Conservation (phyloP, 2,797 vertebrate genomes). For the Echeneis naucrates region DNA sequence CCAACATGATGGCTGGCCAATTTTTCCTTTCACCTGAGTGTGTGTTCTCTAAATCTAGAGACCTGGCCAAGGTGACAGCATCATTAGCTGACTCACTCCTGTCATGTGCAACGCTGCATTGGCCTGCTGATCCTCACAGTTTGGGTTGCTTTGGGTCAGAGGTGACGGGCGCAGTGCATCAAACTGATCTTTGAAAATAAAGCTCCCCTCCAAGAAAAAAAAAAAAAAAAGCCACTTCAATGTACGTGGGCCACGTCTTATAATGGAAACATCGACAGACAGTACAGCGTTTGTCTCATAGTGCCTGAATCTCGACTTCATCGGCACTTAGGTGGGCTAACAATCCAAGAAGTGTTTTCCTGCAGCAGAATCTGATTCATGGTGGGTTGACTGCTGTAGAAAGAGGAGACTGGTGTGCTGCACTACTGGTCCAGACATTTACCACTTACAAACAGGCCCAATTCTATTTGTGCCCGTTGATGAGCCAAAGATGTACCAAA, state of each 20-base stretch:
- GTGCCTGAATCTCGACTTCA: not conserved
- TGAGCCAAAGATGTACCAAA: not conserved
- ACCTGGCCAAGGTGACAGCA: not conserved
- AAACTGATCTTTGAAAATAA: conserved; percentile 22
- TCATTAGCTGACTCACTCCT: conserved; percentile 33
- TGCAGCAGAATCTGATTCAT: conserved; percentile 1
- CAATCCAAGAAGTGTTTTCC: not conserved
- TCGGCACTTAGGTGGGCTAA: not conserved
- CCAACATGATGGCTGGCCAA: conserved; percentile 7
- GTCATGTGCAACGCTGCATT: conserved; percentile 21
- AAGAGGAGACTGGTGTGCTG: conserved; percentile 1
- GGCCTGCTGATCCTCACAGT: conserved; percentile 10
- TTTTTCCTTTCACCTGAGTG: conserved; percentile 22
- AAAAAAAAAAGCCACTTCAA: not conserved
- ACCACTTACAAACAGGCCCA: conserved; percentile 1
- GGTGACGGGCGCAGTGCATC: conserved; percentile 6
- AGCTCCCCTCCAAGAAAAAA: conserved; percentile 12
- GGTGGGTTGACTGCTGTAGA: not conserved
- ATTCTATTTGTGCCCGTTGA: conserved; percentile 6
- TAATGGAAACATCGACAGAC: not conserved
- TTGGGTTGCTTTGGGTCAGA: not conserved
- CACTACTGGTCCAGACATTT: not conserved
- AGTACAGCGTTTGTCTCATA: conserved; percentile 4
- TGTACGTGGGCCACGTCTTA: not conserved
- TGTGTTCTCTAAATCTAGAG: not conserved